Evolutionary conservation across 2,888 invertebrate genomes (phyloP).

Genomic region (Agelastica alni): DNA sequence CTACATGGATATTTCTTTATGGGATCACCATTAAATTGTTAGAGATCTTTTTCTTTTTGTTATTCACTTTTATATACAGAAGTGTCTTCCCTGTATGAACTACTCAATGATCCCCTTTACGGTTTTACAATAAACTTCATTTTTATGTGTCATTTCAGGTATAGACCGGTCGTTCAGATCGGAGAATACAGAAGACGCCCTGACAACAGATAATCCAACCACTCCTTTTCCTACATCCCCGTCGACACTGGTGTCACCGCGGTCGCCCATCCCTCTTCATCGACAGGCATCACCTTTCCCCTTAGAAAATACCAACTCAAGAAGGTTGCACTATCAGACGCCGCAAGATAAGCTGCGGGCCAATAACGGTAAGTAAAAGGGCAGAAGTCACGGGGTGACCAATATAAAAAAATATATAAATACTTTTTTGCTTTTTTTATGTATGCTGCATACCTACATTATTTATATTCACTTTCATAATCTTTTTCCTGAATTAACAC

Average conservation of each 20-base stretch:
- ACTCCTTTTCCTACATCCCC: constrained; percentile 62
- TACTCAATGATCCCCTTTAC: constrained; percentile 1
- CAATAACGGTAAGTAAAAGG: constrained; percentile 51
- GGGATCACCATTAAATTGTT: too few relatives aligned
- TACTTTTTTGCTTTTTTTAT: too few relatives aligned
- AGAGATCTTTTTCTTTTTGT: too few relatives aligned
- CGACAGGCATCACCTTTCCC: constrained; percentile 74
- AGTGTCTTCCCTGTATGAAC: neutral
- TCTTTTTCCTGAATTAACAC: too few relatives aligned
- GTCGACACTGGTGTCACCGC: constrained; percentile 59
- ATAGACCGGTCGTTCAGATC: constrained; percentile 76
- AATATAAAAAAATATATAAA: too few relatives aligned
- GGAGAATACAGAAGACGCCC: constrained; percentile 69
- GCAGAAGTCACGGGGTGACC: too few relatives aligned
- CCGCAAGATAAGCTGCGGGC: constrained; percentile 56
- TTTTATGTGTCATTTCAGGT: constrained; percentile 56
- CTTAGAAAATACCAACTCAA: constrained; percentile 67
- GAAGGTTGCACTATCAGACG: constrained; percentile 61
- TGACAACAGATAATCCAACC: constrained; percentile 61
- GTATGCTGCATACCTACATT: too few relatives aligned
- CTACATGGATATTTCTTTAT: too few relatives aligned
- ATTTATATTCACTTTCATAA: too few relatives aligned
- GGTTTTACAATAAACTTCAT: constrained; percentile 18
- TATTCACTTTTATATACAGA: neutral
- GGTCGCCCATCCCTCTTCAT: constrained; percentile 65